A percentile compares a stretch with the other conserved stretches of the same genome.
Evolutionary conservation across 2,113 vertebrate species (phyloP).

Genomic region (Zingel zingel): DNA sequence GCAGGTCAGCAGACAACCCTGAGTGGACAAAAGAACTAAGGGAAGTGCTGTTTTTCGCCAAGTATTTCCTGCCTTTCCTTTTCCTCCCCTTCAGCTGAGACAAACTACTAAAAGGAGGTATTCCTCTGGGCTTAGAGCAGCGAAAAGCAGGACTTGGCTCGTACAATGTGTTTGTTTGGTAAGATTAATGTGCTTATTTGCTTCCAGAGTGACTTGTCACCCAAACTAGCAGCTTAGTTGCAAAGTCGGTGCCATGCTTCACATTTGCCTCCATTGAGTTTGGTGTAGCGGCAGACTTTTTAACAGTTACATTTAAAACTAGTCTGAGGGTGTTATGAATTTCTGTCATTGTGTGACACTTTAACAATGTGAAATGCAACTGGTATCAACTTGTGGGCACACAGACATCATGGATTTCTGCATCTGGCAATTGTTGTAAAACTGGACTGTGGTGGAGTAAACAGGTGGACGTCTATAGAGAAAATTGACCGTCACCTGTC

Average conservation of each 20-base stretch:
- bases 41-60: conserved; percentile 72
- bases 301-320: conserved; percentile 3
- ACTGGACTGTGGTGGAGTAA: neutral
- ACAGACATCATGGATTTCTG: neutral
- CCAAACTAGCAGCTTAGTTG: conserved; percentile 44
- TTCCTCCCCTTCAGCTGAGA: conserved; percentile 72
- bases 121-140: conserved; percentile 33
- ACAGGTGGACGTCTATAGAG: neutral
- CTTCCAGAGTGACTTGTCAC: neutral
- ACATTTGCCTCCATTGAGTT: conserved; percentile 13
- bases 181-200: conserved; percentile 45
- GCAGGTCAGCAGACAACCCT: conserved; percentile 50
- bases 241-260: neutral
- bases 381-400: neutral
- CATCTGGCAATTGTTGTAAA: neutral
- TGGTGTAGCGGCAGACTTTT: neutral
- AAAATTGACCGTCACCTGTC: neutral
- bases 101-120: conserved; percentile 21
- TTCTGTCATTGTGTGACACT: neutral
- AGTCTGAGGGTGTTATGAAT: neutral
- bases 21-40: conserved; percentile 63
- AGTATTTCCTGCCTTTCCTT: conserved; percentile 82
- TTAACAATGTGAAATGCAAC: conserved; percentile 3
- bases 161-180: conserved; percentile 16
- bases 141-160: conserved; percentile 30